Conservation (phyloP, 2,797 vertebrate genomes). For the Potorous gilbertii region DNA sequence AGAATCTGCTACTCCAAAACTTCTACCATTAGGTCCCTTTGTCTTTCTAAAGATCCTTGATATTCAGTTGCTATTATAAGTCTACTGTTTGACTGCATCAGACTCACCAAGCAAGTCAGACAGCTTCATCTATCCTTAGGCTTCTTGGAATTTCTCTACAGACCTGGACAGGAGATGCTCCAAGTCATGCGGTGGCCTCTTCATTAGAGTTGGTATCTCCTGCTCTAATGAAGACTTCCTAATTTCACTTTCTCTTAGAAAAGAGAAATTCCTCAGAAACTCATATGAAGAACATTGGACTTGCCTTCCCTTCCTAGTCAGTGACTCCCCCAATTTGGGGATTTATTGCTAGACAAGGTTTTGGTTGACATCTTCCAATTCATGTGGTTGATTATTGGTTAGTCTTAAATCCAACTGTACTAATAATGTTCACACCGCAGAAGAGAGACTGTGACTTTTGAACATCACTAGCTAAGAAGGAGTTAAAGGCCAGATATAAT, state of each 20-base stretch:
- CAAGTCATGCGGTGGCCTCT: not conserved
- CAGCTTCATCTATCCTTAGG: not conserved
- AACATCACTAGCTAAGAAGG: not conserved
- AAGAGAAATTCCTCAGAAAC: not conserved
- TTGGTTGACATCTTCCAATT: not conserved
- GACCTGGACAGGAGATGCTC: not conserved
- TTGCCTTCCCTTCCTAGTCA: not conserved
- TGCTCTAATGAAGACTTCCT: not conserved
- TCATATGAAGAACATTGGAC: not conserved
- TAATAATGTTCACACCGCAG: conserved; percentile 1
- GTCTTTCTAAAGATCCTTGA: not conserved
- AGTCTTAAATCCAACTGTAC: not conserved
- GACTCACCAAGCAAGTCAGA: not conserved
- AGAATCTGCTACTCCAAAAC: not conserved
- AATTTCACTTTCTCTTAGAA: not conserved
- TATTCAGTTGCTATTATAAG: not conserved
- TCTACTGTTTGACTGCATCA: not conserved
- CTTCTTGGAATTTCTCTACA: not conserved
- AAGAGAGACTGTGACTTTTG: conserved; percentile 3
- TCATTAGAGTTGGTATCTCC: not conserved
- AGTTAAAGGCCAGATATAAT: conserved; percentile 11
- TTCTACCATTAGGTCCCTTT: not conserved
- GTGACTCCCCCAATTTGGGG: not conserved
- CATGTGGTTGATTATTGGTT: not conserved
- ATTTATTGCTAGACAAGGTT: not conserved